Base-by-base conservation (phyloP, 2,113 vertebrate genomes). In the Nannobrachium achirus region DNA sequence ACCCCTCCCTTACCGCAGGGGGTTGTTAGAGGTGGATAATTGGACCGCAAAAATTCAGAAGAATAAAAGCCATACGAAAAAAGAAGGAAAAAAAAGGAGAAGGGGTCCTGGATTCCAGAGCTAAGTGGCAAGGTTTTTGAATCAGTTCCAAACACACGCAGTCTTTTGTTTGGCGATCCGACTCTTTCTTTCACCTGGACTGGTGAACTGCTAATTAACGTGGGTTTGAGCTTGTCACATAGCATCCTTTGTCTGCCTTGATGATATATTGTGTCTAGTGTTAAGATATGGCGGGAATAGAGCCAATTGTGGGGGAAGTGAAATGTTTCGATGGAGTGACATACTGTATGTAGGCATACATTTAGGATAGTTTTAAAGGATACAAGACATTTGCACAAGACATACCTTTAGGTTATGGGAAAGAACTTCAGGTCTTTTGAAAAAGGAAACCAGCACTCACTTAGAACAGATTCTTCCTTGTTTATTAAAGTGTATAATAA, bases 121-220 rank as follows among this genome's bases (percentile, higher is more conserved):
- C 48, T 39, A 48, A 50, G 65, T 76, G 75, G 73, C 51, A 63
- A 63, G 42, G 58, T 52, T 75, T 67, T 85, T 78, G 86, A 80
- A 25, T 33, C 8, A 55, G 62, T 66, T 82, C 82, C 80, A 85
- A 83, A 86, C 72, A 80, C 79, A 76, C 69, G 73, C 71, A 58
- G 42, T 56, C 81, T 76, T 76, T 85, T 82, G 81, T 80, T 82
- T 77, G 66, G 63, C 63, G 53, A 78, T 58, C 53, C 10, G 2
- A 45, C 10, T 71, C 77, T 56, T 80, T 83, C 75, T 86, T 89
- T 86, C 79, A 84, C 82, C 80, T 76, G n/a, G n/a, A n/a, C n/a
- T n/a, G 66, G 72, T 70, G 82, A 16, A 79, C 11, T 55, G 16
- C 81, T 80, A 80, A 86, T 81, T 77, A 87, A 71, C 38, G 64